Evolutionary conservation across 2,888 invertebrate species (phyloP), one percentile per base, ranked within the genome.

Genomic region (Empis stercorea): DNA sequence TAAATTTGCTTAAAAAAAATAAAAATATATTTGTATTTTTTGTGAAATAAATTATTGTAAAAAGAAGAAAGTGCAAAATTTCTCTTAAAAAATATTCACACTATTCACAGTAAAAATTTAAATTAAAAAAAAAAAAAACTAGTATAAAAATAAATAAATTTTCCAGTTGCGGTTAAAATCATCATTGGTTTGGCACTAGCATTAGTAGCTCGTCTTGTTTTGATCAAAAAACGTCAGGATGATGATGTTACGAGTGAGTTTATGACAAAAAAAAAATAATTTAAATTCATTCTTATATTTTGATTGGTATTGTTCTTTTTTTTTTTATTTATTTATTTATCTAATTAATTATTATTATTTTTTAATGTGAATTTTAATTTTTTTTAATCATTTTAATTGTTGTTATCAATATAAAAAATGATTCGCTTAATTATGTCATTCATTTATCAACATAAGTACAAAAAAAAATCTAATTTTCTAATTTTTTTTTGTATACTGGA

Each of bases 91-190:
- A 13, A 32, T n/a, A n/a, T n/a, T n/a, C n/a, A n/a, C n/a, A n/a
- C n/a, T 16, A 15, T 14, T 11, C 11, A n/a, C n/a, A n/a, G n/a
- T 6, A 30, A 16, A 37, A 38, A 38, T n/a, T 30, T n/a, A 40
- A 27, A n/a, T n/a, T 6, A 40, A 6, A 13, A 38, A 13, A 11
- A 38, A 38, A 13, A 5, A 17, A 30, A 41, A 30, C 6, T n/a
- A n/a, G 15, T 15, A 20, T 11, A 45, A 20, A 47, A 34, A 30
- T 44, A 2, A 44, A 55, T 55, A 59, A 61, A 65, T 80, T 78
- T 85, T 86, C 68, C 84, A 87, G 87, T 87, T 79, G 81, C 83
- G 72, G 80, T 86, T 75, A 88, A 86, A 76, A 76, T 87, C 74
- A 80, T 79, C 71, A 82, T 88, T 71, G 88, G 88, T 69, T 78